Evolutionary conservation across 2,113 vertebrate genomes (phyloP).

Genomic region (Ploceus nigricollis): DNA sequence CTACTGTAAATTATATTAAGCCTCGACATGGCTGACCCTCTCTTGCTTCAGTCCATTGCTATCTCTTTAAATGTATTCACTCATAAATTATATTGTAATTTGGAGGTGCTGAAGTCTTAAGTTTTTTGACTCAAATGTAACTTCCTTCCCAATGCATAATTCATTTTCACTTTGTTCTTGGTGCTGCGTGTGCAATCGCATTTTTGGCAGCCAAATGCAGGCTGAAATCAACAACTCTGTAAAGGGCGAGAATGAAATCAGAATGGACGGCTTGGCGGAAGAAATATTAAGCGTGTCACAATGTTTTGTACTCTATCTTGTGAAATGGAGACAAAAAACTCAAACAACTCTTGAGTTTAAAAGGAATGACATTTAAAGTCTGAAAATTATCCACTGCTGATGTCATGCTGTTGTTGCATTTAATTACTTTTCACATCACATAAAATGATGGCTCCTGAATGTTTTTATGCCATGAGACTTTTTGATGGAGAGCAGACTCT

Average conservation of each 20-base stretch:
- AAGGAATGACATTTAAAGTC: conserved; percentile 68
- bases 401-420: conserved; percentile 67
- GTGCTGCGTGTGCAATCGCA: conserved; percentile 68
- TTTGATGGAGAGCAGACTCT: conserved; percentile 23
- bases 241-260: conserved; percentile 78
- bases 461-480: conserved; percentile 12
- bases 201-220: conserved; percentile 80
- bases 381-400: conserved; percentile 70
- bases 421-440: conserved; percentile 71
- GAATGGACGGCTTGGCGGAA: conserved; percentile 76
- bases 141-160: conserved; percentile 78
- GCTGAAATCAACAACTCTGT: conserved; percentile 79
- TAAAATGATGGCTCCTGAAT: conserved; percentile 47
- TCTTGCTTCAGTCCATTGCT: conserved; percentile 65
- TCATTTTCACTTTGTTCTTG: conserved; percentile 80
- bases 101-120: conserved; percentile 79
- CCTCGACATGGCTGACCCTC: conserved; percentile 60
- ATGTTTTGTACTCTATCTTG: conserved; percentile 78
- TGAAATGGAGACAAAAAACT: conserved; percentile 73
- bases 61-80: conserved; percentile 77
- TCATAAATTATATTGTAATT: conserved; percentile 82
- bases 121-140: conserved; percentile 76
- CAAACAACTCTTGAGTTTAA: conserved; percentile 64
- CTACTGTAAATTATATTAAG: conserved; percentile 73
- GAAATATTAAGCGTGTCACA: conserved; percentile 82